Conservation (phyloP, 2,888 invertebrate genomes). For the Sesamia inferens region DNA sequence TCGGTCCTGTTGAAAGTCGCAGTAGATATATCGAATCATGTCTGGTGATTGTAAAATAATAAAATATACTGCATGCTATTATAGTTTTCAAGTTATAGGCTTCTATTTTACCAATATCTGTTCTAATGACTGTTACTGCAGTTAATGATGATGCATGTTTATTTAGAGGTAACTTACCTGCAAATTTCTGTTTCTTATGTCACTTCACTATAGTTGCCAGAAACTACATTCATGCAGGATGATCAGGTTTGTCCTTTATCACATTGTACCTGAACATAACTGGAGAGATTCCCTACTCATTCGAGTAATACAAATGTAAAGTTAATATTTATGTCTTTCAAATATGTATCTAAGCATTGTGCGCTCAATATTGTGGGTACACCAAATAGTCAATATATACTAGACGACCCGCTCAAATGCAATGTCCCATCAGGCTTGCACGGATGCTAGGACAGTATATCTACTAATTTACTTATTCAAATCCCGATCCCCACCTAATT, state of each 20-base stretch:
- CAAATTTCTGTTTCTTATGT: neutral
- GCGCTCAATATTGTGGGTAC: constrained; percentile 28
- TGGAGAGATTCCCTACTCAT: neutral
- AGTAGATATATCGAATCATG: neutral
- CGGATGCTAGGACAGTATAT: constrained; percentile 75
- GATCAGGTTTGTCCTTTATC: no score
- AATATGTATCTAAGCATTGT: neutral
- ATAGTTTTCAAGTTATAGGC: neutral
- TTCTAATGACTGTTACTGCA: no score
- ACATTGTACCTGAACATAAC: neutral
- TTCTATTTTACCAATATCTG: neutral
- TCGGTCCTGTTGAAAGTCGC: neutral
- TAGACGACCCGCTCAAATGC: constrained; percentile 67
- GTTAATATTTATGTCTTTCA: neutral
- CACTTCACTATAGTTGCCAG: neutral
- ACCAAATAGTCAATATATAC: constrained; percentile 66
- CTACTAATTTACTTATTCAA: constrained; percentile 78
- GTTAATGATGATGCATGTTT: neutral
- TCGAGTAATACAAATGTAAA: neutral
- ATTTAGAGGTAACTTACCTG: neutral
- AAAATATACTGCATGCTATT: neutral
- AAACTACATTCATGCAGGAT: neutral
- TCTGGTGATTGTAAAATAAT: neutral
- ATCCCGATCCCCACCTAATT: constrained; percentile 73
- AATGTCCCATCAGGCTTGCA: constrained; percentile 71